Evolutionary conservation across 2,797 vertebrate species (phyloP).

Genomic region (Spondyliosoma cantharus): DNA sequence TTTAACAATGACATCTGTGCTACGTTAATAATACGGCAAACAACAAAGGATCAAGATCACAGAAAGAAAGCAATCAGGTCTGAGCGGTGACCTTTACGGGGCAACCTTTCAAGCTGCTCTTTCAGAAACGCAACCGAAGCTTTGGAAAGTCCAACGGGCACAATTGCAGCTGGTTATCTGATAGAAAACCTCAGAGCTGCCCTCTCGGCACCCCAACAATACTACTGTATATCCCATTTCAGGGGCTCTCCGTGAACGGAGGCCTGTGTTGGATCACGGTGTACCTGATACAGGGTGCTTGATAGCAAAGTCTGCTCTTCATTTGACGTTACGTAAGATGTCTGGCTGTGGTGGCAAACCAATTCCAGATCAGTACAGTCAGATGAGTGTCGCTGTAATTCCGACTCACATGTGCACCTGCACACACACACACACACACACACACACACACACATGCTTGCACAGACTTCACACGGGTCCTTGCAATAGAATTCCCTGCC

Average conservation of each 20-base stretch:
- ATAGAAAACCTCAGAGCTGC: constrained; percentile 74
- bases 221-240: constrained; percentile 77
- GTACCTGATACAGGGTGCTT: constrained; percentile 79
- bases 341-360: constrained; percentile 45
- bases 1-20: constrained; percentile 32
- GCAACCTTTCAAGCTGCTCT: constrained; percentile 75
- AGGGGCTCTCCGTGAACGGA: constrained; percentile 63
- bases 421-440: not conserved
- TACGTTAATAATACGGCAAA: constrained; percentile 21
- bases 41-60: constrained; percentile 67
- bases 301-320: constrained; percentile 66
- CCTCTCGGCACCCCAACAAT: constrained; percentile 77
- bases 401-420: constrained; percentile 20
- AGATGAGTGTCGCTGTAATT: constrained; percentile 44
- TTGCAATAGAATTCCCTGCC: constrained; percentile 21
- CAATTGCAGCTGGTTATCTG: constrained; percentile 78
- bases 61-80: constrained; percentile 58
- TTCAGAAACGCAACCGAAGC: constrained; percentile 78
- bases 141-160: constrained; percentile 72
- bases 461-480: not conserved
- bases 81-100: constrained; percentile 58
- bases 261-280: constrained; percentile 64
- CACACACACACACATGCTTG: no score
- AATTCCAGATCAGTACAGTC: constrained; percentile 28
- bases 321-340: constrained; percentile 64